A percentile compares a stretch with the other conserved stretches of the same genome.
Evolutionary conservation across 2,888 invertebrate species (phyloP).

Genomic region (Cerastis rubricosa): DNA sequence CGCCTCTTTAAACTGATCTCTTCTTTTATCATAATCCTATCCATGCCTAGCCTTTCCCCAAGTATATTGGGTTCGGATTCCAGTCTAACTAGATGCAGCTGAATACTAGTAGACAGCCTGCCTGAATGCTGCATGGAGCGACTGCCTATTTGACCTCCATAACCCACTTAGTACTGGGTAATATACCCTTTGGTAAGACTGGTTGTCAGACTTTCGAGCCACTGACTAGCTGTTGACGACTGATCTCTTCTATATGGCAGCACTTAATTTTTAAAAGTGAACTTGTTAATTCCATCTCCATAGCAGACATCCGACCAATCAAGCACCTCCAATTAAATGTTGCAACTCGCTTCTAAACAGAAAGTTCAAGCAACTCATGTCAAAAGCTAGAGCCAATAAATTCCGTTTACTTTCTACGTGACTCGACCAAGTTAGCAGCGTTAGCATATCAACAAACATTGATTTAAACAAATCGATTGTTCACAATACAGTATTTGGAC

Average conservation of each 20-base stretch:
- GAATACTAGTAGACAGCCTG: too few relatives aligned
- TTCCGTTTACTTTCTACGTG: conserved; percentile 66
- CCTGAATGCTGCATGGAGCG: too few relatives aligned
- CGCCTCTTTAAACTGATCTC: background rate
- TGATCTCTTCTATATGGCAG: background rate
- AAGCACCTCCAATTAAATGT: conserved; percentile 24
- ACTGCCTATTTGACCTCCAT: too few relatives aligned
- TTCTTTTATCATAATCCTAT: too few relatives aligned
- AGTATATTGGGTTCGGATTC: too few relatives aligned
- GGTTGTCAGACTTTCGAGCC: too few relatives aligned
- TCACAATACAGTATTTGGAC: conserved; percentile 63
- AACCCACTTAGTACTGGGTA: too few relatives aligned
- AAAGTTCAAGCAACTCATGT: conserved; percentile 55
- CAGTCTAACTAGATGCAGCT: too few relatives aligned
- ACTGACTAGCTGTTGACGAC: too few relatives aligned
- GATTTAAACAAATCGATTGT: conserved; percentile 61
- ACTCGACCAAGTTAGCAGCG: conserved; percentile 39
- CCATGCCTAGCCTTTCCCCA: too few relatives aligned
- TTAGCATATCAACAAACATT: conserved; percentile 54
- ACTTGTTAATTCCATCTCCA: background rate
- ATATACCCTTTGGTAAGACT: too few relatives aligned
- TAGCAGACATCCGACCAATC: conserved; percentile 1
- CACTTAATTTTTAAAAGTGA: background rate
- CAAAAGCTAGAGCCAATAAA: conserved; percentile 52
- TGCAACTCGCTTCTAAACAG: conserved; percentile 34